phyloP scores from a whole-genome alignment of 2,113 vertebrate genomes.

The Tursiops truncatus region DNA sequence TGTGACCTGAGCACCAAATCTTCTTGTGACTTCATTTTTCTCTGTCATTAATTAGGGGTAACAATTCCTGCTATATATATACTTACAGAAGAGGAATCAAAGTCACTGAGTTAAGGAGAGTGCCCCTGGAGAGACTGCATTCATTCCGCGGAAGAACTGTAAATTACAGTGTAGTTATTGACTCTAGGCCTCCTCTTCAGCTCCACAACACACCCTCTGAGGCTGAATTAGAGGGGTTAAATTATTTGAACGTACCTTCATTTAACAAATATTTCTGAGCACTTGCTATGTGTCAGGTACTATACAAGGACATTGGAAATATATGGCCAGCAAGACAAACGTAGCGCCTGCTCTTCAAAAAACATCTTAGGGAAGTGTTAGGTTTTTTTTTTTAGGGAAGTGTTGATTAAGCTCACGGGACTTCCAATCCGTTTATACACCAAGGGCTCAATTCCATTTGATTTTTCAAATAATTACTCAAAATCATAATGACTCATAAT shows the following conservation, averaged over 20 bases:
- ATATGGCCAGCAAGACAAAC: not conserved
- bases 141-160: not conserved
- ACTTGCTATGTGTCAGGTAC: not conserved
- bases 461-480: not conserved
- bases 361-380: not conserved
- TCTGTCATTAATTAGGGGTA: not conserved
- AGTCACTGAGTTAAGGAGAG: not conserved
- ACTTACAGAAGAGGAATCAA: not conserved
- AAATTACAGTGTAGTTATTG: not conserved
- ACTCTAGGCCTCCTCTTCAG: not conserved
- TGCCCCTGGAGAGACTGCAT: not conserved
- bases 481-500: not conserved
- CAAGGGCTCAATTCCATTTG: not conserved
- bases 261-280: not conserved
- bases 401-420: not conserved
- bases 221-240: not conserved
- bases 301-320: not conserved
- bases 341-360: not conserved
- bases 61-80: not conserved
- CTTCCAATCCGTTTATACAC: not conserved
- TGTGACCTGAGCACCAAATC: not conserved
- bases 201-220: not conserved
- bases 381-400: not conserved
- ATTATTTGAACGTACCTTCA: not conserved
- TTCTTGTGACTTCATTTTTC: conserved; percentile 20